Evolutionary conservation across 1,140 invertebrate species (phyloP), one percentile per base, ranked within the genome.

Genomic region (Orussus abietinus): DNA sequence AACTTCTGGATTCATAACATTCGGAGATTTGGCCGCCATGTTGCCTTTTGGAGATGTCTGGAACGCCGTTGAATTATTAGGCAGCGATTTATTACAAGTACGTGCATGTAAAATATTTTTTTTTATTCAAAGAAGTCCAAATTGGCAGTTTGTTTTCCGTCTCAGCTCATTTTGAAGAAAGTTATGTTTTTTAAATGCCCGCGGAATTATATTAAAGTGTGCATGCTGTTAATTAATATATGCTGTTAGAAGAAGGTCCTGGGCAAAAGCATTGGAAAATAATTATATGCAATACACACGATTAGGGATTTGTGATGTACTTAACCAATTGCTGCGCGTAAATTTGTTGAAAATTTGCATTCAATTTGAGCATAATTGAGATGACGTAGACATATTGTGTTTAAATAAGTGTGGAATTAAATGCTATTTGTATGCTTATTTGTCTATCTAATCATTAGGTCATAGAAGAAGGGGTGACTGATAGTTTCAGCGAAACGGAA

Each of bases 41-140:
- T 68, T 80, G 12, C 87, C 87, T 1, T 90, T 89, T 45, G 79
- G 81, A 50, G 88, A 88, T 58, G 77, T 69, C 7, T 71, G 87
- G 19, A 80, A 85, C 42, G 69, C 81, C 1, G 76, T 84, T 25
- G 80, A 82, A 42, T 48, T 88, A 20, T 70, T 68, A 3, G 87
- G 86, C 1, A 55, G 71, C 20, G 69, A 82, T 39, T 53, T 90
- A 3, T 51, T 76, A 39, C 64, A 80, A 42, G 79, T 18, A 68
- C 85, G 12, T 82, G 4, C 75, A 76, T 37, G 62, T 9, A 36
- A 11, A 9, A 22, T 31, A 19, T 17, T 22, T 22, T 14, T 39
- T 19, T 17, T 37, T 34, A 20, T 35, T 35, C 37, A 28, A 18
- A 2, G 18, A 20, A 17, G 21, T 43, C 21, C 13, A 7, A 32